phyloP scores from a whole-genome alignment of 2,113 vertebrate species.

The Daboia siamensis region DNA sequence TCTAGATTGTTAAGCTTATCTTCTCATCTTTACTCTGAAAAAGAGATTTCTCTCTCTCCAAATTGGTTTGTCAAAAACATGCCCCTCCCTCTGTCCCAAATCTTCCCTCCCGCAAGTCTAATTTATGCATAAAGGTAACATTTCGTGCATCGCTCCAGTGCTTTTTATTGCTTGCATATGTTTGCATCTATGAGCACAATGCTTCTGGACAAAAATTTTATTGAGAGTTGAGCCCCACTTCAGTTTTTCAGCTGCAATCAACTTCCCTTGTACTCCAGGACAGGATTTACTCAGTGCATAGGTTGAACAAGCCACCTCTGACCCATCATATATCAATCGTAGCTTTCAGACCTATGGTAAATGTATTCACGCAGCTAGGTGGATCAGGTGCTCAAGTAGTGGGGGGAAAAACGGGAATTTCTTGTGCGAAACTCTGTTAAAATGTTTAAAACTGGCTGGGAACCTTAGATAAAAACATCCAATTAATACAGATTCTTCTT shows the following conservation, averaged over 20 bases:
- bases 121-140: neutral
- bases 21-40: neutral
- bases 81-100: neutral
- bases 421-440: neutral
- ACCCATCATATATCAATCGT: neutral
- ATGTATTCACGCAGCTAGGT: neutral
- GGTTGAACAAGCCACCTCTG: neutral
- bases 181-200: neutral
- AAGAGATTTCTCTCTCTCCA: neutral
- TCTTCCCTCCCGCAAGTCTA: neutral
- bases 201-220: neutral
- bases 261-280: neutral
- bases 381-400: neutral
- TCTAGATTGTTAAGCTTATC: neutral
- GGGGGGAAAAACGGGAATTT: neutral
- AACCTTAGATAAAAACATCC: neutral
- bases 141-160: neutral
- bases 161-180: neutral
- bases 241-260: neutral
- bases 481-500: neutral
- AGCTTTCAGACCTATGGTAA: neutral
- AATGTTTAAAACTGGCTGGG: neutral
- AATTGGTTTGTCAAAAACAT: neutral
- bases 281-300: neutral
- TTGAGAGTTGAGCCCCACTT: neutral